A percentile compares a stretch with the other conserved stretches of the same genome.
Evolutionary conservation across 2,797 vertebrate genomes (phyloP).

Genomic region (Pseudopleuronectes americanus): DNA sequence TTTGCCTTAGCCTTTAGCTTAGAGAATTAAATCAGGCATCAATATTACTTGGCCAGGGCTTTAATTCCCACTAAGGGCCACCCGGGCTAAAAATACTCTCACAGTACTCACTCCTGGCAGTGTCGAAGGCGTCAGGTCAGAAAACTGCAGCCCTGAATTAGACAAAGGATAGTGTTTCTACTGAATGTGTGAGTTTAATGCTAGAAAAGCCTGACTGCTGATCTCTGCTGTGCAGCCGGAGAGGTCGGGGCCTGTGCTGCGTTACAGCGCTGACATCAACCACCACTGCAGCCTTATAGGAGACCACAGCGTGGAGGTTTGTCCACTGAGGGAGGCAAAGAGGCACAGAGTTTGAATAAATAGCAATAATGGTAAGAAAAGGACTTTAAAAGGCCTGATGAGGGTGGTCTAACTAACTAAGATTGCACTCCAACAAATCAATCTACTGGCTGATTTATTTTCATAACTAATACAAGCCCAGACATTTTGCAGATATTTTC

Average conservation of each 20-base stretch:
- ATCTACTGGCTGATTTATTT: slow-evolving; percentile 4
- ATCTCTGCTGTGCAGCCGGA: slow-evolving; percentile 31
- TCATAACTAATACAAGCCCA: not conserved
- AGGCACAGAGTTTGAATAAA: too few species aligned
- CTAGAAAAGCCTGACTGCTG: slow-evolving; percentile 44
- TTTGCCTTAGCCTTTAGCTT: slow-evolving; percentile 15
- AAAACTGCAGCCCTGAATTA: slow-evolving; percentile 41
- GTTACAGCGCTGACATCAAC: slow-evolving; percentile 8
- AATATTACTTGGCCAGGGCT: not conserved
- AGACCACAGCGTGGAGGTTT: not conserved
- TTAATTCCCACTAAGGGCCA: slow-evolving; percentile 10
- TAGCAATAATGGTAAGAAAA: not conserved
- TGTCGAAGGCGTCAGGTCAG: not conserved
- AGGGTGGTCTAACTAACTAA: not conserved
- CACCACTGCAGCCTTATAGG: not conserved
- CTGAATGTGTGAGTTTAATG: slow-evolving; percentile 55
- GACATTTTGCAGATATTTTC: not conserved
- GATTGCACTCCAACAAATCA: not conserved
- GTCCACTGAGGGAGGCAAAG: not conserved
- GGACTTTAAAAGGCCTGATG: not conserved
- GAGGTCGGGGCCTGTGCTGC: slow-evolving; percentile 14
- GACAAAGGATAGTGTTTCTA: slow-evolving; percentile 52
- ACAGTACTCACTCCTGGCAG: slow-evolving; percentile 9
- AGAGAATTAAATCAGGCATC: not conserved
- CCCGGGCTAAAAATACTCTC: slow-evolving; percentile 39